phyloP scores from a whole-genome alignment of 2,888 invertebrate species.

The Chrysotoxum bicinctum region DNA sequence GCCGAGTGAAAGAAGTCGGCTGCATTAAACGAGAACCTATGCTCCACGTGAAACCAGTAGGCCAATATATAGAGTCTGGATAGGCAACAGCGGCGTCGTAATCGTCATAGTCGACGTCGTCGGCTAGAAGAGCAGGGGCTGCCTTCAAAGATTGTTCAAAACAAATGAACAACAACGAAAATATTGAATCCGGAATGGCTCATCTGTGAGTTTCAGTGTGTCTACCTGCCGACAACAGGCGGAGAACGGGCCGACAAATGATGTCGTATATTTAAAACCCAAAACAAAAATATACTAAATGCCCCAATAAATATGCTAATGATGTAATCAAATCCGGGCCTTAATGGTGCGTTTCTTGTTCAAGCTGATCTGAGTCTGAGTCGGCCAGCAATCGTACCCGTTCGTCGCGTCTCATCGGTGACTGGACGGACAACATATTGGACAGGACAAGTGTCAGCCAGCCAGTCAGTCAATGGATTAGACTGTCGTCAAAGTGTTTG shows the following conservation, averaged over 20 bases:
- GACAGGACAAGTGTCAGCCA: constrained; percentile 68
- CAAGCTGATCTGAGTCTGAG: constrained; percentile 18
- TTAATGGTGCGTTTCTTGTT: constrained; percentile 54
- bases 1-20: constrained; percentile 69
- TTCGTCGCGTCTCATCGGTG: constrained; percentile 10
- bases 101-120: neutral
- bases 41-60: constrained; percentile 71
- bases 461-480: constrained; percentile 71
- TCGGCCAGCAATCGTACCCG: neutral
- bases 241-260: constrained; percentile 58
- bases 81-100: neutral
- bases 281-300: constrained; percentile 73
- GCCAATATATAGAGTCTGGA: constrained; percentile 25
- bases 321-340: constrained; percentile 70
- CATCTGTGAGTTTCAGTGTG: constrained; percentile 29
- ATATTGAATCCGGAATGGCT: constrained; percentile 65
- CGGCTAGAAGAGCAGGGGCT: constrained; percentile 18
- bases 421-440: neutral
- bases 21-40: constrained; percentile 60
- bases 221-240: constrained; percentile 56
- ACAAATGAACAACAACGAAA: constrained; percentile 72
- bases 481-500: constrained; percentile 52
- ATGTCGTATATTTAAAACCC: constrained; percentile 72
- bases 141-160: constrained; percentile 58
- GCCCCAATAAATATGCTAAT: constrained; percentile 73